Percentiles rank a stretch among this genome's conserved stretches.
These are phyloP conservation scores for Tangara arthus DNA, from an alignment of 2,797 vertebrate genomes.

Conservation along the genomic window DNA sequence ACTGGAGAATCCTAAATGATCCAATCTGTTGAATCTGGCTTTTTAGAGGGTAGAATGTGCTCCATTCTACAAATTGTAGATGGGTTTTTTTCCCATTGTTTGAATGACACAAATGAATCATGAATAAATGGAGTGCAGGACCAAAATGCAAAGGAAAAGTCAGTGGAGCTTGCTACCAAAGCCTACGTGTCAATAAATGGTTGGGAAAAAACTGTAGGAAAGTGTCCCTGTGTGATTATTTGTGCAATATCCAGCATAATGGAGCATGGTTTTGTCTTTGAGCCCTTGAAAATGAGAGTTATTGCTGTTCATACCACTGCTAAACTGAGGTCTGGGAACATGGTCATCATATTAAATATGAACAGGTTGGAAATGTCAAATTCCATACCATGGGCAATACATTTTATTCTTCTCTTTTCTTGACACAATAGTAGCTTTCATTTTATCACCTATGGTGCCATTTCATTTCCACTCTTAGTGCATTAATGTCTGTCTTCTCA, in stretches of 20 bases:
- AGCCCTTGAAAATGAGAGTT: neutral
- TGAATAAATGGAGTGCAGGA: neutral
- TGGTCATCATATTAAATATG: neutral
- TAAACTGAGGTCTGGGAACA: neutral
- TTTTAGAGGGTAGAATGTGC: neutral
- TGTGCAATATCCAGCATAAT: neutral
- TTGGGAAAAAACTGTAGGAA: neutral
- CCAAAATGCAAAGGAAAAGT: neutral
- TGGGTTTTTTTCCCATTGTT: neutral
- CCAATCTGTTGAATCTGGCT: neutral
- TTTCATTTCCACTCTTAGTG: neutral
- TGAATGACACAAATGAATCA: neutral
- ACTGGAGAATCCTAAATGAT: neutral
- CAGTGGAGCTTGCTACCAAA: neutral
- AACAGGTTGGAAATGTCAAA: neutral
- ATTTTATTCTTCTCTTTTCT: neutral
- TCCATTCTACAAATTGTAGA: neutral
- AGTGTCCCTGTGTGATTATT: neutral
- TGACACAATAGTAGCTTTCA: neutral
- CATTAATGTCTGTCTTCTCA: neutral
- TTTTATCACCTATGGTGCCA: neutral
- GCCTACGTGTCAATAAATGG: neutral
- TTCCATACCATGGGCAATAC: neutral
- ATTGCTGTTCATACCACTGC: neutral
- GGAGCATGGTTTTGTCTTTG: neutral